These are phyloP conservation scores for Argya squamiceps DNA, from an alignment of 2,797 vertebrate species.

Conservation along the genomic window DNA sequence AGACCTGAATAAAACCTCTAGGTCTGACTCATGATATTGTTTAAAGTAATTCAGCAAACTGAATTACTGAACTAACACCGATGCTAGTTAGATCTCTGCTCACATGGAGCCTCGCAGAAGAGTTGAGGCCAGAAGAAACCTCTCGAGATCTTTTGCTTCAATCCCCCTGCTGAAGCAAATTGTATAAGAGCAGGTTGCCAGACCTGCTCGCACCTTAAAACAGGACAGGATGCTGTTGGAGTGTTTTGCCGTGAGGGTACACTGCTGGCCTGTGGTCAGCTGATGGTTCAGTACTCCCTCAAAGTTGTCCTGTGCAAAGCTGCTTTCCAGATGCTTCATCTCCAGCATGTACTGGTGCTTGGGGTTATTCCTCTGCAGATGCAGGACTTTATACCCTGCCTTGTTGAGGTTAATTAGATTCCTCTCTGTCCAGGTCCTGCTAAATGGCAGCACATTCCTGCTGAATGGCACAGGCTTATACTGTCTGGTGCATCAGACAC, in stretches of 20 bases:
- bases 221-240: background rate
- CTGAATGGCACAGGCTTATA: background rate
- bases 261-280: background rate
- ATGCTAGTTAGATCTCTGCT: background rate
- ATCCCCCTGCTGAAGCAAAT: background rate
- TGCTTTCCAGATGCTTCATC: background rate
- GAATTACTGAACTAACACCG: fast-evolving
- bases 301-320: background rate
- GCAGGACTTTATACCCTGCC: background rate
- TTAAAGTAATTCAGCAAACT: background rate
- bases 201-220: background rate
- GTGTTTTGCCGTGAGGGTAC: background rate
- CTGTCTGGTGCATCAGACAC: background rate
- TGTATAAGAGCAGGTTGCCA: background rate
- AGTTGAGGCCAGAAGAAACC: background rate
- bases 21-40: background rate
- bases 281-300: background rate
- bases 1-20: background rate
- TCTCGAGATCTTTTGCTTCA: background rate
- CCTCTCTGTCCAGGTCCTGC: background rate
- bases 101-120: background rate
- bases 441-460: background rate
- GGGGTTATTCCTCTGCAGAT: background rate
- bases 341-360: background rate
- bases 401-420: background rate